These are phyloP conservation scores for Phymorhynchus buccinoides DNA, from an alignment of 1,140 invertebrate genomes.

Conservation along the genomic window DNA sequence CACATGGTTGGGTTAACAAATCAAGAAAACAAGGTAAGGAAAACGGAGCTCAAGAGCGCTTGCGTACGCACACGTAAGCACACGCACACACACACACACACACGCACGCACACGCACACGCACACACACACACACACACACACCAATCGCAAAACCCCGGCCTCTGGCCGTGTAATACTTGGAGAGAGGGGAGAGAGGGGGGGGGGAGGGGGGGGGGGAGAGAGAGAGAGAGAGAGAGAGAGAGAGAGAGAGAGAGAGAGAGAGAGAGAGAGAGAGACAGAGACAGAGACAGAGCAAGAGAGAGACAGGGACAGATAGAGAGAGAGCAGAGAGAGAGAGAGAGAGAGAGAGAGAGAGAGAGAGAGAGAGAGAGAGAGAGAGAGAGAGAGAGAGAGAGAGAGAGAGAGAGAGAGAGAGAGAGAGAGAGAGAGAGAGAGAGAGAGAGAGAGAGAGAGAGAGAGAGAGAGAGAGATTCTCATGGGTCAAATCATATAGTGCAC, in stretches of 20 bases:
- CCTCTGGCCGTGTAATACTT: no score
- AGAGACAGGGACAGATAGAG: not conserved
- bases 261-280: not conserved
- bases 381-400: not conserved
- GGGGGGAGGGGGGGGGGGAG: not conserved
- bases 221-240: slow-evolving; percentile 29
- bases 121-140: not conserved
- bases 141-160: not conserved
- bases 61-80: no score
- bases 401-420: not conserved
- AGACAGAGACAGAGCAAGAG: not conserved
- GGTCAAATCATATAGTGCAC: no score
- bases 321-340: slow-evolving; percentile 6
- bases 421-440: not conserved
- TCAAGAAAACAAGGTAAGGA: no score
- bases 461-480: no score
- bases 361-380: not conserved
- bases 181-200: not conserved
- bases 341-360: not conserved
- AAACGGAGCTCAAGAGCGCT: no score
- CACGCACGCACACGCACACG: not conserved
- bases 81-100: not conserved
- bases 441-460: not conserved
- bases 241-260: slow-evolving; percentile 23
- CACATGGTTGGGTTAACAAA: no score